phyloP scores from a whole-genome alignment of 2,888 invertebrate genomes.

The Epinotia ramella region DNA sequence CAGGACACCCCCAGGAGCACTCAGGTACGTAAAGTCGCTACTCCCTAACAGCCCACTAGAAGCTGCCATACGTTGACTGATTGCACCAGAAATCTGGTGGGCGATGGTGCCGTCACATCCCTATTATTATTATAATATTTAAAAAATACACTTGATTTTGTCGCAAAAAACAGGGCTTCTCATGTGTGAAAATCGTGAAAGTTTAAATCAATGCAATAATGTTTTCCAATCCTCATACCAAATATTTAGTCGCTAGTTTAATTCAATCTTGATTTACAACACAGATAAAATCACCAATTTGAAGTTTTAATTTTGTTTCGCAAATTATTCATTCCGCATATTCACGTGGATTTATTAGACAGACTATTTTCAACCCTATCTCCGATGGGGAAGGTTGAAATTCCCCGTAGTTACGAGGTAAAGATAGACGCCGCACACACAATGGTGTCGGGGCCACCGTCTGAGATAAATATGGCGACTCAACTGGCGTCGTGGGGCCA shows the following conservation, averaged over 20 bases:
- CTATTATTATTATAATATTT: too few species aligned
- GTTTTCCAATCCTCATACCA: too few species aligned
- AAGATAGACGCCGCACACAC: slow-evolving; percentile 22
- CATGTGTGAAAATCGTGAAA: too few species aligned
- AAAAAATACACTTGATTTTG: too few species aligned
- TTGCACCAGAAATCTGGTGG: too few species aligned
- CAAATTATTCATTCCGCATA: background rate
- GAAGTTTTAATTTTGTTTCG: background rate
- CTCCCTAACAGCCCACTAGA: too few species aligned
- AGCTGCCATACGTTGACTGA: too few species aligned
- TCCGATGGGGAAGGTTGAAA: background rate
- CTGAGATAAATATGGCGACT: slow-evolving; percentile 42
- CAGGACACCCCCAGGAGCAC: too few species aligned
- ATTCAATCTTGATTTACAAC: background rate
- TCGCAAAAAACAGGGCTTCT: too few species aligned
- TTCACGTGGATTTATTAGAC: background rate
- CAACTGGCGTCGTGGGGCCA: slow-evolving; percentile 31
- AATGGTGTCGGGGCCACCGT: slow-evolving; percentile 24
- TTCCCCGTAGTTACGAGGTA: background rate
- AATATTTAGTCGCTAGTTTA: background rate
- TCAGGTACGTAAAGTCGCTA: too few species aligned
- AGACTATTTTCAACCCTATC: background rate
- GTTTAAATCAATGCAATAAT: too few species aligned
- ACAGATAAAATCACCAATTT: background rate
- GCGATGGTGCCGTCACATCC: too few species aligned